These are phyloP conservation scores for Chrysomela aeneicollis DNA, from an alignment of 2,888 invertebrate genomes.

Conservation along the genomic window DNA sequence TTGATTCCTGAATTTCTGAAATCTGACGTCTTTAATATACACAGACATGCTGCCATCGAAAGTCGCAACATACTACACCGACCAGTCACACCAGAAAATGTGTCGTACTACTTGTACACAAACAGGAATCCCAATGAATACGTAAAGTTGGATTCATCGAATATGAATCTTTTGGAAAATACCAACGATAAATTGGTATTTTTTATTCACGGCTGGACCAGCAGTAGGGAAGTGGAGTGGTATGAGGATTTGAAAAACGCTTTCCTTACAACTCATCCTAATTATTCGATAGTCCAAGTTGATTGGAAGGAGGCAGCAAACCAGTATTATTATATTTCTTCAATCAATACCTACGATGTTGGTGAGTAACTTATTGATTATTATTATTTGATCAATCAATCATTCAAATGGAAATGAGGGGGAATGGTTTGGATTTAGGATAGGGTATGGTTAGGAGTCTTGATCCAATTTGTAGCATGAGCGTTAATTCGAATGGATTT, in stretches of 20 bases:
- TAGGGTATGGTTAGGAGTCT: too few relatives aligned
- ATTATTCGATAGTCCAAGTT: slow-evolving; percentile 47
- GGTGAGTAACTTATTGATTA: slow-evolving; percentile 48
- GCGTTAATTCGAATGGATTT: too few relatives aligned
- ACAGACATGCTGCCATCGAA: slow-evolving; percentile 46
- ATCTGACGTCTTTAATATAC: slow-evolving; percentile 48
- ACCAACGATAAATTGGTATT: slow-evolving; percentile 42
- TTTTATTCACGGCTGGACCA: slow-evolving; percentile 51
- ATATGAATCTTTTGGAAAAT: slow-evolving; percentile 37
- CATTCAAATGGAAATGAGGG: too few relatives aligned
- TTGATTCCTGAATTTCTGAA: slow-evolving; percentile 36
- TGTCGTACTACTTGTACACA: slow-evolving; percentile 46
- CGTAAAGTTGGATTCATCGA: slow-evolving; percentile 39
- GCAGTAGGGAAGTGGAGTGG: slow-evolving; percentile 44
- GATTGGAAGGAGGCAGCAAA: slow-evolving; percentile 50
- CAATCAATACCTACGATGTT: slow-evolving; percentile 50
- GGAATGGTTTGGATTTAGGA: too few relatives aligned
- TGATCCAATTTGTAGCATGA: too few relatives aligned
- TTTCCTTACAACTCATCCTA: slow-evolving; percentile 42
- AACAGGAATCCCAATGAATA: slow-evolving; percentile 40
- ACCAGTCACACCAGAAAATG: slow-evolving; percentile 45
- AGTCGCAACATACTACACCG: slow-evolving; percentile 41
- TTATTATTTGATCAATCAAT: too few relatives aligned
- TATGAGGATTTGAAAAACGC: slow-evolving; percentile 49
- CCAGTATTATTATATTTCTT: slow-evolving; percentile 47